A percentile compares a stretch with the other conserved stretches of the same genome.
Evolutionary conservation across 2,797 vertebrate genomes (phyloP).

Genomic region (Forpus xanthops): DNA sequence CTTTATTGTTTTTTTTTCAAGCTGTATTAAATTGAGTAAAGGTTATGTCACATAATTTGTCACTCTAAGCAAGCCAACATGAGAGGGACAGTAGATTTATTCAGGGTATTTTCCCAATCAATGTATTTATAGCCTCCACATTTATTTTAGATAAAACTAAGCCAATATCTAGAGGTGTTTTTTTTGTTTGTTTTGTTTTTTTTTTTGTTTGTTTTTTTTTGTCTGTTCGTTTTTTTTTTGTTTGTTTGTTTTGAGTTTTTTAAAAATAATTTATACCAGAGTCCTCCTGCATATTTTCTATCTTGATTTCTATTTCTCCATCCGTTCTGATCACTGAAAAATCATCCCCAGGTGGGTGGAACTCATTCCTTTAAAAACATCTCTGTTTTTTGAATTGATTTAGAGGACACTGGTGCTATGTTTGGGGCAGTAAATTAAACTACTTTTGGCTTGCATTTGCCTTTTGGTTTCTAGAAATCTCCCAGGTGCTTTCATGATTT

Average conservation of each 20-base stretch:
- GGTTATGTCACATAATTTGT: conserved; percentile 1
- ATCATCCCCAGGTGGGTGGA: background rate
- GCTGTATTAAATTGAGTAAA: background rate
- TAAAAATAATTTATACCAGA: background rate
- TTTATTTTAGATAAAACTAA: background rate
- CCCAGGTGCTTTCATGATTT: background rate
- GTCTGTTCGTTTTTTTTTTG: too few species aligned
- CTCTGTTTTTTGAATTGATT: background rate
- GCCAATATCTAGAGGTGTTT: background rate
- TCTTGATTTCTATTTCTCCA: background rate
- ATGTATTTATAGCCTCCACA: background rate
- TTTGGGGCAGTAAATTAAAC: background rate
- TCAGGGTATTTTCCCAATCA: background rate
- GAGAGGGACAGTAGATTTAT: background rate
- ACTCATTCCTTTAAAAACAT: background rate
- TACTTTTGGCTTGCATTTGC: background rate
- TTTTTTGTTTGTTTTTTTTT: too few species aligned
- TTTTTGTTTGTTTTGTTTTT: fast-evolving
- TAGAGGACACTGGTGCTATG: background rate
- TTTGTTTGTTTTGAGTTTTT: background rate
- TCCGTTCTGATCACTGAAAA: background rate
- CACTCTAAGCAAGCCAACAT: background rate
- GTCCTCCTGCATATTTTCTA: background rate
- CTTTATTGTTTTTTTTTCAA: conserved; percentile 11
- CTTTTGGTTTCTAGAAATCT: background rate